Evolutionary conservation across 2,888 invertebrate species (phyloP), one percentile per base, ranked within the genome.

Genomic region (Acrocyrtus sp.): DNA sequence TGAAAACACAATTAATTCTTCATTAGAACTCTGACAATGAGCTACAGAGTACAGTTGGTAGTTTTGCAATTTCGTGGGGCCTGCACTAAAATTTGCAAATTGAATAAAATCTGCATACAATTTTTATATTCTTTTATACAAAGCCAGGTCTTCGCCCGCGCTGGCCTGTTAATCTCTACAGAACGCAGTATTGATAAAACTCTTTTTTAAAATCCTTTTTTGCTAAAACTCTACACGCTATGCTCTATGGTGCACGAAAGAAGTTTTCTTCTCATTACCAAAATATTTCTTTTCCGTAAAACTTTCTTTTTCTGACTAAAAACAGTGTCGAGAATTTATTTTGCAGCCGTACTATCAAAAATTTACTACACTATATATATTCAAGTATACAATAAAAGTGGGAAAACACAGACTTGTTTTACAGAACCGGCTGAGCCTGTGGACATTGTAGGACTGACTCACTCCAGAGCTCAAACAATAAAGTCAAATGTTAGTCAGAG

Each of bases 361-460:
- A 62, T 39, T 15, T 34, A 34, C 43, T 58, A 56, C 51, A 43
- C 45, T 45, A 47, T 39, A 50, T 24, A 43, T 45, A 34, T 29
- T 43, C 27, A 22, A 21, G 27, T 53, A 56, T 19, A 56, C 34
- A 39, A 53, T 19, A 29, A 41, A 5, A 29, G n/a, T 47, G 47
- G 19, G 26, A 53, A 29, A 19, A 66, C 56, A 66, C 39, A 56
- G 54, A 58, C 67, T 67, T 27, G 72, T 63, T 48, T 66, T 53
- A 53, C 53, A 62, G 63, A 63, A 75, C 74, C 74, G 74, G 74
- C 67, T 70, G 70, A 75, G 74, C 74, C 74, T 70, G 66, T 62
- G 66, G 74, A 56, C 70, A 65, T 75, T 61, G 61, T 75, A 62
- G 66, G 58, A 75, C 74, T 75, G 74, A 70, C 63, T 61, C 34